These are phyloP conservation scores for Poeciliopsis paucimaculata DNA, from an alignment of 2,797 vertebrate species.

Conservation along the genomic window DNA sequence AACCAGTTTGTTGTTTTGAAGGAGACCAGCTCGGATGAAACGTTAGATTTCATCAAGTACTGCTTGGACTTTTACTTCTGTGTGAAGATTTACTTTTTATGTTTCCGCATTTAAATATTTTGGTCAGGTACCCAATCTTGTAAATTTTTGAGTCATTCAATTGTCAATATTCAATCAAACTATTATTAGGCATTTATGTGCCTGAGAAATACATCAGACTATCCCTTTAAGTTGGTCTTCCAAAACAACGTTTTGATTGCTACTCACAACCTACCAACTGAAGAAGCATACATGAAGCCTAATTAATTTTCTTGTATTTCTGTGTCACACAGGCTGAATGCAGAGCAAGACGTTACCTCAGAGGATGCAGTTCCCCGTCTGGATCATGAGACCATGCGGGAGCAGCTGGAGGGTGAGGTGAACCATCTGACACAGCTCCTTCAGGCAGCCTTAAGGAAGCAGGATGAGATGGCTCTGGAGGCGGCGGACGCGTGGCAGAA, in stretches of 20 bases:
- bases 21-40: not conserved
- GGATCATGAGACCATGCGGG: slow-evolving; percentile 83
- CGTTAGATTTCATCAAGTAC: not conserved
- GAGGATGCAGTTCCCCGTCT: slow-evolving; percentile 82
- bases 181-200: too few relatives aligned
- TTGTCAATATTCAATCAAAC: not conserved
- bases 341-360: slow-evolving; percentile 79
- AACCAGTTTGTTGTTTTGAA: not conserved
- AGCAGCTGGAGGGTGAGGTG: slow-evolving; percentile 84
- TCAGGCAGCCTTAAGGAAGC: slow-evolving; percentile 88
- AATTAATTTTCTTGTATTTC: not conserved
- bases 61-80: not conserved
- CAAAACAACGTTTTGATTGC: not conserved
- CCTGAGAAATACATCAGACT: too few relatives aligned
- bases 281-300: not conserved
- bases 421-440: slow-evolving; percentile 85
- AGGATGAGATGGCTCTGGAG: slow-evolving; percentile 88
- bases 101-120: not conserved
- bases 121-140: not conserved
- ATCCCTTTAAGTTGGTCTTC: not conserved
- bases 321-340: slow-evolving; percentile 61
- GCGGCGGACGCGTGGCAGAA: slow-evolving; percentile 87
- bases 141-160: not conserved
- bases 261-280: not conserved
- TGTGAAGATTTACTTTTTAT: not conserved